Base-by-base conservation (phyloP, 2,888 invertebrate species). In the Drosophila parthenogenetica region DNA sequence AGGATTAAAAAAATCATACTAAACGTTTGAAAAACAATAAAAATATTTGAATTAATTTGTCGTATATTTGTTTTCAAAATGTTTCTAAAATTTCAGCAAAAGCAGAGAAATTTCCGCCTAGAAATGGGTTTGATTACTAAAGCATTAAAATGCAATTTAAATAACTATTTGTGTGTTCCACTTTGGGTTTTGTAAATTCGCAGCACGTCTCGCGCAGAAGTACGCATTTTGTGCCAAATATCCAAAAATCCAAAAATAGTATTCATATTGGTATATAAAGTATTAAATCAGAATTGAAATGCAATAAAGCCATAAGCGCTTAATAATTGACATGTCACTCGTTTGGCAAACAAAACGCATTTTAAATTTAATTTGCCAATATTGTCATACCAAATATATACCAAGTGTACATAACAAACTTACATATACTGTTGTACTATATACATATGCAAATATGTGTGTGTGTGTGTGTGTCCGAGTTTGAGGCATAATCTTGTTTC, bases 311-410 rank as follows among this genome's bases (percentile, higher is more conserved):
- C 69, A 65, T 86, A 84, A 82, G 78, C 69, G 74, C 63, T 84
- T 59, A 75, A 84, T 87, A 82, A 82, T 82, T 84, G 82, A 87
- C 82, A 84, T 81, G 75, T 84, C 68, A 55, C 55, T 14, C 64
- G 43, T 37, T 77, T 71, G 69, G 64, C 70, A 82, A 82, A 82
- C 82, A 86, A 87, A 84, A 60, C 65, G 75, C 69, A 71, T 81
- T 78, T 81, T 62, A 71, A 80, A 73, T 82, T 73, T 72, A 69
- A 81, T 87, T 75, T 74, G 54, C 49, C 77, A 66, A 66, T 74
- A 76, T 76, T 74, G 66, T 48, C 51, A 43, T 55, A 37, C 50
- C 77, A 74, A 76, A 64, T 71, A 61, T 50, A 13, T 42, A 35
- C 53, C 11, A 14, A 48, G 53, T 54, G 58, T 35, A 55, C 32